These are phyloP conservation scores for Alentia gelatinosa DNA, from an alignment of 2,888 invertebrate species.

Conservation along the genomic window DNA sequence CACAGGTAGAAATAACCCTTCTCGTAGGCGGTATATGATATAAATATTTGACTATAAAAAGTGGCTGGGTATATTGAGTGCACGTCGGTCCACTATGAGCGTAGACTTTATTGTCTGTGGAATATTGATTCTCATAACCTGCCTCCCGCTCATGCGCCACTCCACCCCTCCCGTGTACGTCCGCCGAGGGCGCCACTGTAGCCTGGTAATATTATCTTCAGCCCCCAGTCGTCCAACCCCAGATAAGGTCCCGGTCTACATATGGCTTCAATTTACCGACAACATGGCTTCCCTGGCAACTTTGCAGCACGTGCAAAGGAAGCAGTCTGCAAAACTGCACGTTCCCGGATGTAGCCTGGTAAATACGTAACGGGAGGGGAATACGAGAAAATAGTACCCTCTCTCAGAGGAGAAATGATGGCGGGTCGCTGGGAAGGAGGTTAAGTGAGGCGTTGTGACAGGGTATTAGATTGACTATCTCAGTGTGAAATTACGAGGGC, in stretches of 20 bases:
- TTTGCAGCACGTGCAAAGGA: neutral
- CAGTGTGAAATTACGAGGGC: conserved; percentile 23
- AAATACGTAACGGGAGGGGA: neutral
- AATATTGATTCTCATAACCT: conserved; percentile 14
- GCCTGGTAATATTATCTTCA: conserved; percentile 41
- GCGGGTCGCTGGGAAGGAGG: neutral
- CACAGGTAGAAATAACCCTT: no score
- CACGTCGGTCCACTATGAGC: neutral
- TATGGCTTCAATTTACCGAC: conserved; percentile 49
- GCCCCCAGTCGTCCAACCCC: neutral
- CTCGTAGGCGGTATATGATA: neutral
- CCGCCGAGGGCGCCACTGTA: neutral
- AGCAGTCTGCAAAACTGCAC: neutral
- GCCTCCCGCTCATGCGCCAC: neutral
- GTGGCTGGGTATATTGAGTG: neutral
- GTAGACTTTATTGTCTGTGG: conserved; percentile 9
- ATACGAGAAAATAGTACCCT: neutral
- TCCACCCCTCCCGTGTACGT: neutral
- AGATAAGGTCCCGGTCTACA: neutral
- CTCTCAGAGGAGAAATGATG: neutral
- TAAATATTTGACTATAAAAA: neutral
- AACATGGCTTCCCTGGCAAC: neutral
- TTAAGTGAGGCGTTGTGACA: neutral
- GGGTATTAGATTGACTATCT: neutral
- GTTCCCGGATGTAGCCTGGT: neutral